Conservation (phyloP, 1,140 invertebrate species). For the Cyclina sinensis region DNA sequence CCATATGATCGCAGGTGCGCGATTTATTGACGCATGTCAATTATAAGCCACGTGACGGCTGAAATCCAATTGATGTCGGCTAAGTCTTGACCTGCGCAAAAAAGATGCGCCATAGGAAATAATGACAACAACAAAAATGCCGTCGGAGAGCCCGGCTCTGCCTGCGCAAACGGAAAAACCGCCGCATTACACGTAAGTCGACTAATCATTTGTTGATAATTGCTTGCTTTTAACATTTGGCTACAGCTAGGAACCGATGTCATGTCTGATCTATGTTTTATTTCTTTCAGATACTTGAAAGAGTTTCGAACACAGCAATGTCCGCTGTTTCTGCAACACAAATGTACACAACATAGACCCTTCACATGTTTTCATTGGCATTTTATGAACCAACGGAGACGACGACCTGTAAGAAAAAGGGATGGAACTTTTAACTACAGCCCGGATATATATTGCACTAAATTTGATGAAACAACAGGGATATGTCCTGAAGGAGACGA, state of each 20-base stretch:
- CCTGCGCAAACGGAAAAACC: slow-evolving; percentile 97
- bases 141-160: slow-evolving; percentile 90
- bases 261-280: slow-evolving; percentile 56
- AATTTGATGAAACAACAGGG: slow-evolving; percentile 99
- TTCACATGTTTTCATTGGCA: slow-evolving; percentile 99
- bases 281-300: slow-evolving; percentile 90
- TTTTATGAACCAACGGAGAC: slow-evolving; percentile 99
- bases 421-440: slow-evolving; percentile 99
- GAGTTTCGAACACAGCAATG: slow-evolving; percentile 99
- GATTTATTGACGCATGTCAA: slow-evolving; percentile 54
- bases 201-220: slow-evolving; percentile 33
- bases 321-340: slow-evolving; percentile 99
- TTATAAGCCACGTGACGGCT: slow-evolving; percentile 80
- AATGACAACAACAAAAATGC: slow-evolving; percentile 90
- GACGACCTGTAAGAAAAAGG: slow-evolving; percentile 96
- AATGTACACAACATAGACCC: slow-evolving; percentile 99
- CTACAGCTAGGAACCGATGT: slow-evolving; percentile 30
- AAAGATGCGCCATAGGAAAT: slow-evolving; percentile 81
- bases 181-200: slow-evolving; percentile 98
- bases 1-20: slow-evolving; percentile 67
- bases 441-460: slow-evolving; percentile 99
- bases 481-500: slow-evolving; percentile 99
- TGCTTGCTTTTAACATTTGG: slow-evolving; percentile 1
- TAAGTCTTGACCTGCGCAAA: slow-evolving; percentile 79
- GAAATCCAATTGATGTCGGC: slow-evolving; percentile 80